phyloP scores from a whole-genome alignment of 2,113 vertebrate species.

The Leiothrix lutea region DNA sequence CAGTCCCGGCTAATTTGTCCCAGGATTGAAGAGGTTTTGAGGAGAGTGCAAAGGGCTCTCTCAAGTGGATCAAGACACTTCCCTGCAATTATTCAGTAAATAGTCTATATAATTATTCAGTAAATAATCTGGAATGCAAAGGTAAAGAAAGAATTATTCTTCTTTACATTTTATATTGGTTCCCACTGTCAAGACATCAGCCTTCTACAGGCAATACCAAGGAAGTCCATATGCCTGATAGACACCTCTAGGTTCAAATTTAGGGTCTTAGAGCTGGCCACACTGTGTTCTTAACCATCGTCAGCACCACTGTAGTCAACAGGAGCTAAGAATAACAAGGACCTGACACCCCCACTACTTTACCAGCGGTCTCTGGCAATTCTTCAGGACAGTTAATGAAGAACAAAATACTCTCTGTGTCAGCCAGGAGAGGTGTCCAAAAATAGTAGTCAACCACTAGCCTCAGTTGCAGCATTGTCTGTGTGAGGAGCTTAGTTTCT shows the following conservation, averaged over 20 bases:
- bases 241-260: neutral
- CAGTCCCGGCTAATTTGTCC: neutral
- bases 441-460: constrained; percentile 11
- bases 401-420: constrained; percentile 38
- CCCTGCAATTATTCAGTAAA: neutral
- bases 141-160: neutral
- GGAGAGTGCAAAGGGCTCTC: neutral
- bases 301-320: neutral
- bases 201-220: neutral
- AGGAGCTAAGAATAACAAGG: neutral
- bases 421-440: constrained; percentile 32
- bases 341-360: neutral
- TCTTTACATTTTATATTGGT: neutral
- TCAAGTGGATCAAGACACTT: neutral
- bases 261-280: neutral
- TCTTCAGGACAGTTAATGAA: constrained; percentile 32
- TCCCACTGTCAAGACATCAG: neutral
- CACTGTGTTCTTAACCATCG: accelerated
- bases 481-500: neutral
- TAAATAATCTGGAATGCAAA: neutral
- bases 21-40: neutral
- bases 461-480: constrained; percentile 24
- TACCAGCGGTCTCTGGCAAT: constrained; percentile 21
- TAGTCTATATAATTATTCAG: neutral
- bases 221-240: neutral